Percentiles rank a stretch among this genome's conserved stretches.
Conservation (phyloP, 37 sponge, comb jelly and placozoan species). For the Petrosia ficiformis region DNA sequence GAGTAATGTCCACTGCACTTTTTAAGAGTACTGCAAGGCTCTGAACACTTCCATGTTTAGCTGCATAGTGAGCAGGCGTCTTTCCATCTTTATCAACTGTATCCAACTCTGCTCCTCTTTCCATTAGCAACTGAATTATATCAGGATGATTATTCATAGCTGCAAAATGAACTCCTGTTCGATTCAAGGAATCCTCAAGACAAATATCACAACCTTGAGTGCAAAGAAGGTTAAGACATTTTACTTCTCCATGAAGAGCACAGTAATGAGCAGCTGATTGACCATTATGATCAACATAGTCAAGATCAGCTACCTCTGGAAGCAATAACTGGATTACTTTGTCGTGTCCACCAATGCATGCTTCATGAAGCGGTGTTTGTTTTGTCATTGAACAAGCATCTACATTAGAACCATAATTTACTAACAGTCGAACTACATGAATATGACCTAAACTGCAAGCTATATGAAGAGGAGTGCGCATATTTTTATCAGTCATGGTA, state of each 20-base stretch:
- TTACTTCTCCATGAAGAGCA: slow-evolving; percentile 65
- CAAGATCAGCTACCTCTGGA: slow-evolving; percentile 43
- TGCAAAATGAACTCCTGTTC: slow-evolving; percentile 70
- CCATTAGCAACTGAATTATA: slow-evolving; percentile 53
- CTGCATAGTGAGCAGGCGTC: slow-evolving; percentile 76
- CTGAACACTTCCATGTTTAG: slow-evolving; percentile 38
- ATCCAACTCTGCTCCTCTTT: slow-evolving; percentile 67
- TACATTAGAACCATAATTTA: slow-evolving; percentile 34
- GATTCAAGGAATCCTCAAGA: slow-evolving; percentile 50
- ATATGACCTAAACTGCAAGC: slow-evolving; percentile 56
- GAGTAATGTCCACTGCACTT: slow-evolving; percentile 42
- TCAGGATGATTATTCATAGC: slow-evolving; percentile 51
- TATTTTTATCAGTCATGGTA: slow-evolving; percentile 7
- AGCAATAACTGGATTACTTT: slow-evolving; percentile 40
- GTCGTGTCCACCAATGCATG: slow-evolving; percentile 66
- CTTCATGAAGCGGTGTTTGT: slow-evolving; percentile 75
- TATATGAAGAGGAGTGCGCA: slow-evolving; percentile 53
- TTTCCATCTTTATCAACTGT: slow-evolving; percentile 54
- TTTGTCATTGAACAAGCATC: slow-evolving; percentile 36
- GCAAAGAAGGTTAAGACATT: slow-evolving; percentile 51
- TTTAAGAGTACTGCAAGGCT: slow-evolving; percentile 34
- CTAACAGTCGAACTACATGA: slow-evolving; percentile 37
- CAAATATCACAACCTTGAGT: slow-evolving; percentile 56
- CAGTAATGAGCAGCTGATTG: slow-evolving; percentile 68
- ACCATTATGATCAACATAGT: slow-evolving; percentile 46